phyloP scores from a whole-genome alignment of 2,797 vertebrate genomes.

The Alca torda region DNA sequence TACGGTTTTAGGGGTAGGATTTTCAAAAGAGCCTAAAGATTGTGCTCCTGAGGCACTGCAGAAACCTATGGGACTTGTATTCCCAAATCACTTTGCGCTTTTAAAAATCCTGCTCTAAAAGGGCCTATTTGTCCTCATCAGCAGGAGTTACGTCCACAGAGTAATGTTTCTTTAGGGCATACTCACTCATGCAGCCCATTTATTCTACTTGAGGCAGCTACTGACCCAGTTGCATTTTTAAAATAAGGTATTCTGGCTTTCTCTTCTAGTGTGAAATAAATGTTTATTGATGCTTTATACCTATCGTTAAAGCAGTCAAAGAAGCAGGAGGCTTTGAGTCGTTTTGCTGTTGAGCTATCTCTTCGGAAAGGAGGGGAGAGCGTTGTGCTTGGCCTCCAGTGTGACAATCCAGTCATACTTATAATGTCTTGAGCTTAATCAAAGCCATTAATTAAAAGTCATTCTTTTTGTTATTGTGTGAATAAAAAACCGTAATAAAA shows the following conservation, averaged over 20 bases:
- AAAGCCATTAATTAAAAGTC: neutral
- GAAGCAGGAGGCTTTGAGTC: neutral
- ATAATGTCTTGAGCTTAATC: neutral
- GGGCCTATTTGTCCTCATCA: slow-evolving; percentile 46
- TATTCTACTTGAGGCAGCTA: slow-evolving; percentile 52
- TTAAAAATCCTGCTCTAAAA: slow-evolving; percentile 33
- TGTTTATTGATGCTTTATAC: slow-evolving; percentile 13
- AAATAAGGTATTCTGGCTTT: slow-evolving; percentile 32
- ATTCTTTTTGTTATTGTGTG: neutral
- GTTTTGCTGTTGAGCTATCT: neutral
- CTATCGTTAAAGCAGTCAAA: neutral
- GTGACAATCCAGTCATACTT: neutral
- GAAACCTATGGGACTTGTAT: neutral
- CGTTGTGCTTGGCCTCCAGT: neutral
- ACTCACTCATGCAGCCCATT: neutral
- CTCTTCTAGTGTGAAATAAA: neutral
- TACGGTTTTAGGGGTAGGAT: neutral
- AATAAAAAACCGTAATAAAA: neutral
- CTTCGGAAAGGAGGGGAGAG: neutral
- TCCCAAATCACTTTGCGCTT: slow-evolving; percentile 37
- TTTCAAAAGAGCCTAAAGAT: slow-evolving; percentile 10
- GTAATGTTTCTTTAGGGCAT: slow-evolving; percentile 34
- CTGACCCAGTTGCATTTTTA: slow-evolving; percentile 69
- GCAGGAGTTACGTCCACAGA: neutral
- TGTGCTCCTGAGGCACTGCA: neutral